Conservation (phyloP, 1,140 invertebrate species). For the Bombus turneri region DNA sequence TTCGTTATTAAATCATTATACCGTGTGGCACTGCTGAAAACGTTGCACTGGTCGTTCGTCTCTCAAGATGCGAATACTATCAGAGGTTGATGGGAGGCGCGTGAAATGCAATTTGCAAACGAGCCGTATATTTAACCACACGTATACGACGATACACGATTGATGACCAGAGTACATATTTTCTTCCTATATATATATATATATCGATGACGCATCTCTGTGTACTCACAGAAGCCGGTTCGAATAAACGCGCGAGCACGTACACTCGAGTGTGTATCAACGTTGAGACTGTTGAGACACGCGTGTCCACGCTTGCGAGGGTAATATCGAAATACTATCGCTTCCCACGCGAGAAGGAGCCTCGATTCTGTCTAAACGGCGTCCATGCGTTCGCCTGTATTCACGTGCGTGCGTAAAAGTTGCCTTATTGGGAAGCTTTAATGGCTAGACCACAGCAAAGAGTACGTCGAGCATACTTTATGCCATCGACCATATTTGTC, state of each 20-base stretch:
- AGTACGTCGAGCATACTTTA: conserved; percentile 34
- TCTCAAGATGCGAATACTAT: neutral
- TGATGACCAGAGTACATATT: neutral
- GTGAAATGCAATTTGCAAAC: neutral
- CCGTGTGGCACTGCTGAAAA: too few species aligned
- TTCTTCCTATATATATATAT: neutral
- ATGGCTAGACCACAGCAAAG: conserved; percentile 32
- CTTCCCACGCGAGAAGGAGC: conserved; percentile 49
- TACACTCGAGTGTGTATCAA: neutral
- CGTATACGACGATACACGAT: neutral
- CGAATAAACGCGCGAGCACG: too few species aligned
- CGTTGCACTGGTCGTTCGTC: neutral
- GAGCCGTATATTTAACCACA: neutral
- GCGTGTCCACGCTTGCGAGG: conserved; percentile 35
- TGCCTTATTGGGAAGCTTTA: conserved; percentile 53
- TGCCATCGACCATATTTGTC: conserved; percentile 29
- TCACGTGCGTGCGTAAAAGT: conserved; percentile 50
- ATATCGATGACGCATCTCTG: conserved; percentile 18
- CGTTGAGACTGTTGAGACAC: neutral
- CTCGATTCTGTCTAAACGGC: conserved; percentile 32
- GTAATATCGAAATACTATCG: conserved; percentile 56
- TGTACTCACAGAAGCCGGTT: conserved; percentile 27
- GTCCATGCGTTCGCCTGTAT: neutral
- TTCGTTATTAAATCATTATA: too few species aligned
- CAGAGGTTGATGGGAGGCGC: neutral